These are phyloP conservation scores for Fringilla coelebs DNA, from an alignment of 2,797 vertebrate genomes.

Conservation along the genomic window DNA sequence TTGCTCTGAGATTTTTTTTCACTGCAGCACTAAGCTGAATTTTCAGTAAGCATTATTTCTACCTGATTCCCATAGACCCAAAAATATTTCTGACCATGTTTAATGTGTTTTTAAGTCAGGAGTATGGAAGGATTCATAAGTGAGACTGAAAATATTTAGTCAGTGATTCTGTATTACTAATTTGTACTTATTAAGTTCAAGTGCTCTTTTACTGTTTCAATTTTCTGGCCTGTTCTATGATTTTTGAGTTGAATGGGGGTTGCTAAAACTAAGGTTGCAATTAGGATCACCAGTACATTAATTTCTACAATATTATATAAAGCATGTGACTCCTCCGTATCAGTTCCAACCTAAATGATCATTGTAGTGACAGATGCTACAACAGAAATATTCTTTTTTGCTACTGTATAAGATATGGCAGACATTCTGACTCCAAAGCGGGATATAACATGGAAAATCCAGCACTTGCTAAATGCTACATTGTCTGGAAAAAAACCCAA, in stretches of 20 bases:
- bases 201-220: not conserved
- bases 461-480: not conserved
- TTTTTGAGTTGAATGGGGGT: not conserved
- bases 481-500: not conserved
- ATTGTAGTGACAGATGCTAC: not conserved
- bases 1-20: not conserved
- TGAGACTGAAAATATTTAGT: not conserved
- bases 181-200: not conserved
- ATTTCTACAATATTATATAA: not conserved
- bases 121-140: not conserved
- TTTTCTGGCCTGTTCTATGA: not conserved
- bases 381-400: not conserved
- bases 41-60: not conserved
- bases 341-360: not conserved
- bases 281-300: not conserved
- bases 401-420: not conserved
- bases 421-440: not conserved
- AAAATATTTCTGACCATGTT: not conserved
- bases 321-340: not conserved
- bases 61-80: not conserved
- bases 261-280: not conserved
- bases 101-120: not conserved
- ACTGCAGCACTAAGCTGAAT: not conserved
- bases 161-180: not conserved
- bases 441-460: not conserved